Evolutionary conservation across 2,113 vertebrate genomes (phyloP).

Genomic region (Candoia aspera): DNA sequence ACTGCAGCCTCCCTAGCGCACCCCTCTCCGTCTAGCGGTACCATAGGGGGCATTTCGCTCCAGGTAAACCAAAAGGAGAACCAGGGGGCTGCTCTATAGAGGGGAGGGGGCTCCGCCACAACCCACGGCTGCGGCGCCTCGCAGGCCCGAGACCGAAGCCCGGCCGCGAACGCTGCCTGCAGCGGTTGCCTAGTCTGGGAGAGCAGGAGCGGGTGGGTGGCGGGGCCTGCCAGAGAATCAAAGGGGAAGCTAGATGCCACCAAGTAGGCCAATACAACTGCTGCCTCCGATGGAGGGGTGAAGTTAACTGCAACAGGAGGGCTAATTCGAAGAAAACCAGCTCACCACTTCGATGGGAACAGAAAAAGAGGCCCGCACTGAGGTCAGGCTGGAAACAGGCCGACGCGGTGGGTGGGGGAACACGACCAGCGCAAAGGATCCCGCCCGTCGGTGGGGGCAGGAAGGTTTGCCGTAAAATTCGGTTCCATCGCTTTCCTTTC

Average conservation of each 20-base stretch:
- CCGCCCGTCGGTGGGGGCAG: not conserved
- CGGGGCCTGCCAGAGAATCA: not conserved
- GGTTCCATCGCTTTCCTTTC: not conserved
- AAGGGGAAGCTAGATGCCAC: not conserved
- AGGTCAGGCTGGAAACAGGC: not conserved
- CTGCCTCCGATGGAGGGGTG: not conserved
- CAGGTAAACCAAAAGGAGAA: not conserved
- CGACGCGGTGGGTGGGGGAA: not conserved
- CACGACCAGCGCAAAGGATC: not conserved
- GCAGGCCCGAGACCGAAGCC: not conserved
- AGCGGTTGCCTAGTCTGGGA: not conserved
- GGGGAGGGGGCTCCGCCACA: not conserved
- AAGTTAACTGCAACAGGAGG: not conserved
- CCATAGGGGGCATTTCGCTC: not conserved
- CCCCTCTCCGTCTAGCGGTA: not conserved
- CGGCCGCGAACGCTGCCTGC: not conserved
- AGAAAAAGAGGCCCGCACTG: not conserved
- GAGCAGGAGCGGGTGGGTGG: not conserved
- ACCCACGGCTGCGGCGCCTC: not conserved
- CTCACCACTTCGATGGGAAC: too few species aligned
- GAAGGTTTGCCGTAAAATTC: not conserved
- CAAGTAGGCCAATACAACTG: not conserved
- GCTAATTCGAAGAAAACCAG: not conserved
- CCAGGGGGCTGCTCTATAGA: too few species aligned
- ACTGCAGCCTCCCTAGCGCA: not conserved